Percentiles rank a stretch among this genome's conserved stretches.
Evolutionary conservation across 92 coral and sea anemone genomes (phyloP).

Genomic region (Micromussa lordhowensis): DNA sequence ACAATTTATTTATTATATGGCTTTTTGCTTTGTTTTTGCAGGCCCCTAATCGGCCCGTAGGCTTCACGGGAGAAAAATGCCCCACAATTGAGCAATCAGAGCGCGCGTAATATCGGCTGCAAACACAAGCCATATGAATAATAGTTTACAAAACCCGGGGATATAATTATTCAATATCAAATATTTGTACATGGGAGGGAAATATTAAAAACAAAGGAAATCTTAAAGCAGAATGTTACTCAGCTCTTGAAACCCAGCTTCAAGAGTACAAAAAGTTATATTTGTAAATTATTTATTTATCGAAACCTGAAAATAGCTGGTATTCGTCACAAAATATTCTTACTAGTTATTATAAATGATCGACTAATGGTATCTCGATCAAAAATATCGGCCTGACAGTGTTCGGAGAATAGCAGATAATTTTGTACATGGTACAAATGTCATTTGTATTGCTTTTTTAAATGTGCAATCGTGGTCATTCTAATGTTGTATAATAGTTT

Average conservation of each 20-base stretch:
- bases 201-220: not conserved
- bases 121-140: no score
- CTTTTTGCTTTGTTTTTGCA: no score
- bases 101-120: no score
- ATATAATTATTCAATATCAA: not conserved
- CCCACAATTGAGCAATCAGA: no score
- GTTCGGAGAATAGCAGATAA: not conserved
- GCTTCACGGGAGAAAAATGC: no score
- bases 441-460: not conserved
- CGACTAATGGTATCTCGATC: not conserved
- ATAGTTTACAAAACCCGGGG: not conserved
- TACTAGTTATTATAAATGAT: not conserved
- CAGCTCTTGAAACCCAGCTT: constrained; percentile 10
- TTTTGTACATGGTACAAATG: not conserved
- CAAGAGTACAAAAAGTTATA: not conserved
- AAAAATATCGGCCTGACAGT: not conserved
- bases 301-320: constrained; percentile 11
- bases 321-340: not conserved
- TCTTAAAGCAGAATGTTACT: not conserved
- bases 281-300: constrained; percentile 27
- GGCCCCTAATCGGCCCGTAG: no score
- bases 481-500: not conserved
- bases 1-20: no score
- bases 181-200: not conserved
- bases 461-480: not conserved